These are phyloP conservation scores for Lithobates pipiens DNA, from an alignment of 2,797 vertebrate species.

Conservation along the genomic window DNA sequence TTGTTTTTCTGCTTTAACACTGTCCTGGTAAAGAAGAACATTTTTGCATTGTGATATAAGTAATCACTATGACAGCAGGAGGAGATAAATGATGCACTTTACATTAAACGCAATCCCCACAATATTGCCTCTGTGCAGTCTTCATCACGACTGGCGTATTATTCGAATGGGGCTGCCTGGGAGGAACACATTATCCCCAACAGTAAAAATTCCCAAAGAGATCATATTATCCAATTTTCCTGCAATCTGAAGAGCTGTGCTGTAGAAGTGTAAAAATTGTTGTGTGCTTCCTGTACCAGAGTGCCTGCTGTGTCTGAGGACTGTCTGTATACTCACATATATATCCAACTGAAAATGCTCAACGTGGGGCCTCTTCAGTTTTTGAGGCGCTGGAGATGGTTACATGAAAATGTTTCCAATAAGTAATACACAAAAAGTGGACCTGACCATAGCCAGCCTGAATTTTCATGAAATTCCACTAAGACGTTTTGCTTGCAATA, in stretches of 20 bases:
- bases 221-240: constrained; percentile 56
- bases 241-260: constrained; percentile 47
- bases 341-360: neutral
- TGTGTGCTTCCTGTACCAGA: neutral
- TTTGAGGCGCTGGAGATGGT: neutral
- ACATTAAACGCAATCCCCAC: constrained; percentile 30
- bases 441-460: neutral
- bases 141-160: constrained; percentile 45
- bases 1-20: constrained; percentile 30
- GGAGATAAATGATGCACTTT: constrained; percentile 28
- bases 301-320: constrained; percentile 25
- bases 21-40: constrained; percentile 10
- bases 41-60: constrained; percentile 35
- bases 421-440: neutral
- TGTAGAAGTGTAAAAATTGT: constrained; percentile 32
- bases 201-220: constrained; percentile 50
- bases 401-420: neutral
- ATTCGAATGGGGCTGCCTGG: constrained; percentile 40
- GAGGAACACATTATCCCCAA: constrained; percentile 58
- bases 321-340: neutral
- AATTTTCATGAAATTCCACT: too few relatives aligned
- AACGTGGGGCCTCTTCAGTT: neutral
- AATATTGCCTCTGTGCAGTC: constrained; percentile 34
- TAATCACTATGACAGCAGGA: constrained; percentile 34
- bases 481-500: too few relatives aligned